Evolutionary conservation across 2,888 invertebrate species (phyloP), one percentile per base, ranked within the genome.

Genomic region (Ormyrus labotus): DNA sequence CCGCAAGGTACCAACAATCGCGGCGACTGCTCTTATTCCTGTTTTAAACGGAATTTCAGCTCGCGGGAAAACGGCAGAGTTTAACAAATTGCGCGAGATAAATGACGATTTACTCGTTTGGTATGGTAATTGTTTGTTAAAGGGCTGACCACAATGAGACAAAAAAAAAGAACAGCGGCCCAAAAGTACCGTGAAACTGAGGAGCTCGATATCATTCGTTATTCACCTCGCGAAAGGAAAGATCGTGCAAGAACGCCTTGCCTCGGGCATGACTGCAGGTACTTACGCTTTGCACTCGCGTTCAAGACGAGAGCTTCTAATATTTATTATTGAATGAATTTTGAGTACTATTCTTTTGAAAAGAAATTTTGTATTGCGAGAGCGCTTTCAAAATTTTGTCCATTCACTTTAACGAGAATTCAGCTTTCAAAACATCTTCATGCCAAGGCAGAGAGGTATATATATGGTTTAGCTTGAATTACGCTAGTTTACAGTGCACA

Each of bases 301-400:
- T 60, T 64, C 51, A 7, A 34, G 13, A 67, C 0, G 19, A 72
- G 77, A 50, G 73, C 73, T 65, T 81, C 53, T 73, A 73, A 78
- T 81, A 81, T 81, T 81, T 74, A 81, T 74, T 74, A 81, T 78
- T 64, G 57, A 77, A 81, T 81, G 72, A 72, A 77, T 81, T 81
- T 73, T 58, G 57, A 55, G 58, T 13, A 50, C 61, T 11, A 13
- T 55, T 48, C 55, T 65, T 67, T 71, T 45, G 9, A 57, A 45
- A 19, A 58, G 9, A 9, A 47, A 51, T 55, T 50, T 60, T 51
- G 53, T n/a, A n/a, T 8, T 48, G 4, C 10, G 34, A n/a, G 19
- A 11, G 13, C 10, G 55, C 61, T 75, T 68, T 68, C 57, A 13
- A 65, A 13, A 48, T 67, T 19, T 51, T 34, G 3, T 50, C n/a